phyloP scores from a whole-genome alignment of 1,140 invertebrate genomes.

The Centruroides sculpturatus region DNA sequence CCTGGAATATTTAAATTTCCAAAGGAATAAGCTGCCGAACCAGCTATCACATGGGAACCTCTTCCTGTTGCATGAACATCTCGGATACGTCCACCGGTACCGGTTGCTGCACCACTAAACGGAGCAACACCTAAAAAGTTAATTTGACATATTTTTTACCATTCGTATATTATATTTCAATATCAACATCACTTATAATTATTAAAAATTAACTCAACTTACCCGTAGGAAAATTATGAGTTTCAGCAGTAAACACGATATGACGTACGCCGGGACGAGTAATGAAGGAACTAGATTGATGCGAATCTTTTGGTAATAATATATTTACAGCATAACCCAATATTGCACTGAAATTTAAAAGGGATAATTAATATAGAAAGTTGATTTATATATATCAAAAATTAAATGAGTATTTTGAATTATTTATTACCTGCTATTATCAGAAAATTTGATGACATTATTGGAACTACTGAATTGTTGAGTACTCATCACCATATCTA shows the following conservation, averaged over 20 bases:
- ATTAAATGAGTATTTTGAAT: slow-evolving; percentile 15
- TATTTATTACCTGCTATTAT: slow-evolving; percentile 60
- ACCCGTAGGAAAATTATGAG: slow-evolving; percentile 97
- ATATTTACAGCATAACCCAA: slow-evolving; percentile 55
- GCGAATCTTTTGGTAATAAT: slow-evolving; percentile 41
- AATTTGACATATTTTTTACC: too few relatives aligned
- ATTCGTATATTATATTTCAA: too few relatives aligned
- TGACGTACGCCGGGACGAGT: slow-evolving; percentile 49
- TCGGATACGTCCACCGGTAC: slow-evolving; percentile 84
- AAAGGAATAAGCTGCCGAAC: slow-evolving; percentile 90
- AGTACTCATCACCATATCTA: slow-evolving; percentile 84
- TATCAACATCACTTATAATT: too few relatives aligned
- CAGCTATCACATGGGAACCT: slow-evolving; percentile 83
- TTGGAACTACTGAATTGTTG: slow-evolving; percentile 65
- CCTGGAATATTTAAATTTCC: slow-evolving; percentile 82
- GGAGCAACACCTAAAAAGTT: slow-evolving; percentile 33
- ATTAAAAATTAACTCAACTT: slow-evolving; percentile 27
- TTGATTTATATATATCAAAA: not conserved
- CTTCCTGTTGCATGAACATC: slow-evolving; percentile 89
- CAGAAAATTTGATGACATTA: slow-evolving; percentile 94
- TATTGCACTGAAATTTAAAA: slow-evolving; percentile 56
- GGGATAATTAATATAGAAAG: too few relatives aligned
- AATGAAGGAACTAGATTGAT: slow-evolving; percentile 46
- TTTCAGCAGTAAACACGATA: slow-evolving; percentile 97
- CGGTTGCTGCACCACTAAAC: slow-evolving; percentile 74